A percentile compares a stretch with the other conserved stretches of the same genome.
These are phyloP conservation scores for Neodiprion pinetum DNA, from an alignment of 1,140 invertebrate species.

Conservation along the genomic window DNA sequence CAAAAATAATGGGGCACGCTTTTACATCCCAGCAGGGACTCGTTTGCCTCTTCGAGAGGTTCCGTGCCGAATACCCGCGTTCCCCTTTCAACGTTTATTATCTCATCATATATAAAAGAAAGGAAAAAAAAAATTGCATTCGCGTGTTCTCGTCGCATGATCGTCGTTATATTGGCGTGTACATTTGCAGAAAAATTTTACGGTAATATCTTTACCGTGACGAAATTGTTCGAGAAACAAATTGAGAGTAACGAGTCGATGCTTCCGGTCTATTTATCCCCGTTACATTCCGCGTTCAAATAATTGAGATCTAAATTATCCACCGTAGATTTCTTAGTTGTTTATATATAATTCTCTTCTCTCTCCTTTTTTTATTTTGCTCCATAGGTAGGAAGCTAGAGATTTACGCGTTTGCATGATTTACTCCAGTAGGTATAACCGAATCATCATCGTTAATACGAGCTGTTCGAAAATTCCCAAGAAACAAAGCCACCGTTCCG, in stretches of 20 bases:
- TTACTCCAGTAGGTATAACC: background rate
- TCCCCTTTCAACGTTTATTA: no score
- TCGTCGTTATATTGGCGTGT: background rate
- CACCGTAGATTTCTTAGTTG: background rate
- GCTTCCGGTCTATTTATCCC: background rate
- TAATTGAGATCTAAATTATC: background rate
- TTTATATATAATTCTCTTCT: background rate
- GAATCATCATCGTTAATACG: background rate
- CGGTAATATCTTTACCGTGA: background rate
- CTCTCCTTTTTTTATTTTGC: background rate
- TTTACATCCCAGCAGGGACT: background rate
- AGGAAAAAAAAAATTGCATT: constrained; percentile 1
- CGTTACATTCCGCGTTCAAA: no score
- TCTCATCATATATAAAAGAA: background rate
- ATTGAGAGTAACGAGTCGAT: background rate
- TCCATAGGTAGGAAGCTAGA: background rate
- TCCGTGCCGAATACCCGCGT: no score
- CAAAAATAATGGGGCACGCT: constrained; percentile 3
- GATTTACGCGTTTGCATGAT: background rate
- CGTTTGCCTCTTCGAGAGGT: background rate
- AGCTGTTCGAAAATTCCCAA: no score
- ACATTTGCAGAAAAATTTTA: background rate
- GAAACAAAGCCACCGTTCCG: no score
- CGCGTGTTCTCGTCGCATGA: background rate
- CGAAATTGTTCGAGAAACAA: background rate